phyloP scores from a whole-genome alignment of 2,113 vertebrate species.

The Peromyscus leucopus region DNA sequence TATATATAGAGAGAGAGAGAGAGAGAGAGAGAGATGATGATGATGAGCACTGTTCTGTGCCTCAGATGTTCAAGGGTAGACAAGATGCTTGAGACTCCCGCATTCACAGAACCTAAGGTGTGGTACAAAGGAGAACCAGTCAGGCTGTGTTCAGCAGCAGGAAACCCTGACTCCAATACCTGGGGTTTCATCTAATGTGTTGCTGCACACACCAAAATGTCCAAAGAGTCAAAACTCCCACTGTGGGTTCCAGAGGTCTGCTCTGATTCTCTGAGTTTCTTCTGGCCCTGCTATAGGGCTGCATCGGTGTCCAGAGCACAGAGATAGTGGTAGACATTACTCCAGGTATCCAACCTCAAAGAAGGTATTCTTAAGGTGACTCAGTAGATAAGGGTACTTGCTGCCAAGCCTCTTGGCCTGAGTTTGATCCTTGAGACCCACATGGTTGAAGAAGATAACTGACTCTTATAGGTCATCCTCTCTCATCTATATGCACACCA shows the following conservation, averaged over 20 bases:
- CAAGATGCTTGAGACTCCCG: not conserved
- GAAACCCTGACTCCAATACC: not conserved
- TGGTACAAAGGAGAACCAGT: not conserved
- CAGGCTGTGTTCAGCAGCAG: not conserved
- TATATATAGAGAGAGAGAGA: no score
- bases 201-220: not conserved
- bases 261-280: not conserved
- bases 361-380: not conserved
- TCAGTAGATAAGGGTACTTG: not conserved
- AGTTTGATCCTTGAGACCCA: not conserved
- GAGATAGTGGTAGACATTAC: not conserved
- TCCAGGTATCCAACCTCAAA: not conserved
- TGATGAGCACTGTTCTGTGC: not conserved
- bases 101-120: not conserved
- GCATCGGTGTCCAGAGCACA: no score
- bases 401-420: not conserved
- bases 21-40: no score
- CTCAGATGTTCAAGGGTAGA: not conserved
- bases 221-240: not conserved
- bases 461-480: not conserved
- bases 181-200: not conserved
- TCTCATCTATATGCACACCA: not conserved
- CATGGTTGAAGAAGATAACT: not conserved
- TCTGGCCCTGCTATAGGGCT: not conserved
- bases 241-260: no score